A percentile compares a stretch with the other conserved stretches of the same genome.
These are phyloP conservation scores for Pardalotus punctatus DNA, from an alignment of 2,113 vertebrate genomes.

Conservation along the genomic window DNA sequence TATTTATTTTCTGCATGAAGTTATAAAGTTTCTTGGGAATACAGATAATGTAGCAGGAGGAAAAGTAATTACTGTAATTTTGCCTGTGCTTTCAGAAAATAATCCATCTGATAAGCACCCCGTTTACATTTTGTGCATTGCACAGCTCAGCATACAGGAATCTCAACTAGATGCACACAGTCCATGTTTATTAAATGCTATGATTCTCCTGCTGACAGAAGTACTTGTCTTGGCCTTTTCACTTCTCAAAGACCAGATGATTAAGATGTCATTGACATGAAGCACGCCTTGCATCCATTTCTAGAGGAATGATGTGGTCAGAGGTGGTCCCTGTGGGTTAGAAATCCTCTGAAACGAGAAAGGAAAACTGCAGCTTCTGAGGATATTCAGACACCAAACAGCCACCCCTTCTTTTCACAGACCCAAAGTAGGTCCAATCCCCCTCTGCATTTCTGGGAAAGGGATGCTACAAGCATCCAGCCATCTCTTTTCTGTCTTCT, in stretches of 20 bases:
- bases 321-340: background rate
- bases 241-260: background rate
- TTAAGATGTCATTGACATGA: background rate
- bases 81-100: slow-evolving; percentile 46
- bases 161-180: background rate
- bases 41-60: slow-evolving; percentile 45
- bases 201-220: background rate
- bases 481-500: background rate
- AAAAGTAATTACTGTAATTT: slow-evolving; percentile 61
- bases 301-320: background rate
- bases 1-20: slow-evolving; percentile 48
- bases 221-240: background rate
- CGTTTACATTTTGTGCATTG: slow-evolving; percentile 45
- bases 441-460: background rate
- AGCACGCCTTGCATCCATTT: background rate
- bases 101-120: slow-evolving; percentile 45
- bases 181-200: background rate
- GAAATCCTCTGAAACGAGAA: background rate
- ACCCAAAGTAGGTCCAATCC: background rate
- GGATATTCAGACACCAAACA: background rate
- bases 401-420: background rate
- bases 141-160: background rate
- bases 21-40: slow-evolving; percentile 55
- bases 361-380: background rate
- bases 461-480: background rate